Conservation (phyloP, 2,888 invertebrate species). For the Steinernema hermaphroditum region DNA sequence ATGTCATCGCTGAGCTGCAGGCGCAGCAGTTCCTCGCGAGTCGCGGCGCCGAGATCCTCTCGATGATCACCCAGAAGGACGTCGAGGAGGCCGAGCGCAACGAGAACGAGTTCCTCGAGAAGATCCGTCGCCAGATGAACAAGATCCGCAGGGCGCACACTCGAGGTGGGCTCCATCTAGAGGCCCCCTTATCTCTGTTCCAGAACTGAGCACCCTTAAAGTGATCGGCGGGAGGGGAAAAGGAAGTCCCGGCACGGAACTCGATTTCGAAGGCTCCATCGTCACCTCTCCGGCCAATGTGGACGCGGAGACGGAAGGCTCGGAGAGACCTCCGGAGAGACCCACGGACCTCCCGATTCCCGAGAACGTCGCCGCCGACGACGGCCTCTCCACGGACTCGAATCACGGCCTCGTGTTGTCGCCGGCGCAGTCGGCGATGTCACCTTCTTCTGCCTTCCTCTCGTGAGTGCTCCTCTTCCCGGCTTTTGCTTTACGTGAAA, state of each 20-base stretch:
- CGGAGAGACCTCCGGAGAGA: not conserved
- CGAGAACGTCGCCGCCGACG: not conserved
- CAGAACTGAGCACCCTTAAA: slow-evolving; percentile 23
- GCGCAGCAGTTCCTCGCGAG: slow-evolving; percentile 90
- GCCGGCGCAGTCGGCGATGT: not conserved
- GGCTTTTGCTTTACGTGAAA: not conserved
- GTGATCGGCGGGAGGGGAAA: slow-evolving; percentile 14
- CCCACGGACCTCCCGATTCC: slow-evolving; percentile 1
- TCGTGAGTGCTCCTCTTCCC: not conserved
- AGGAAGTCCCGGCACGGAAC: not conserved
- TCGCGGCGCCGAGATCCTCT: slow-evolving; percentile 89
- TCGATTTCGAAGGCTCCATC: slow-evolving; percentile 1
- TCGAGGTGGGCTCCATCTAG: slow-evolving; percentile 28
- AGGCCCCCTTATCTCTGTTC: not conserved
- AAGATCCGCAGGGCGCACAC: slow-evolving; percentile 72
- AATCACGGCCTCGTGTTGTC: not conserved
- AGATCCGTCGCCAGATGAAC: slow-evolving; percentile 94
- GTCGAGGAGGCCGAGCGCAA: slow-evolving; percentile 82
- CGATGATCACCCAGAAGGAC: slow-evolving; percentile 82
- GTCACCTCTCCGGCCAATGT: not conserved
- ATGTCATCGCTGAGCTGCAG: slow-evolving; percentile 89
- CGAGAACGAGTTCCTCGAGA: slow-evolving; percentile 82
- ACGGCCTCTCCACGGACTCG: slow-evolving; percentile 6
- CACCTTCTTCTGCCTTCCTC: not conserved
- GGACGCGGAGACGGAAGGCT: not conserved